phyloP scores from a whole-genome alignment of 2,797 vertebrate genomes.

The Tapirus indicus region DNA sequence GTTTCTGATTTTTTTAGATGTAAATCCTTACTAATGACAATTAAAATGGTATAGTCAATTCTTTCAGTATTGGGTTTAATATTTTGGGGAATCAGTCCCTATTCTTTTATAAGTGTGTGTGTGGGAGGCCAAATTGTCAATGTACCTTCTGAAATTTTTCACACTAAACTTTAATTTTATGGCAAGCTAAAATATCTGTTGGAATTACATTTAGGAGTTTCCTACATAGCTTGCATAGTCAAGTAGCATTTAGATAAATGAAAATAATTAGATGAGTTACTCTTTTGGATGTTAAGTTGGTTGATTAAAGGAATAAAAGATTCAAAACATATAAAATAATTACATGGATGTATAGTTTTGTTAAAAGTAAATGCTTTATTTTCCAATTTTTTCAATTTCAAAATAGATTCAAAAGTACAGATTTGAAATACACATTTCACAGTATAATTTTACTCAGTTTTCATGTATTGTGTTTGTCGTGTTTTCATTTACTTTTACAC shows the following conservation, averaged over 20 bases:
- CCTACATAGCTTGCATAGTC: background rate
- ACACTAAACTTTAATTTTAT: conserved; percentile 19
- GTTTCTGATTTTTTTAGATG: conserved; percentile 30
- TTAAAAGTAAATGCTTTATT: conserved; percentile 44
- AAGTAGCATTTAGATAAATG: conserved; percentile 33
- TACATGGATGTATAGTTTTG: background rate
- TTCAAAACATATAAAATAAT: background rate
- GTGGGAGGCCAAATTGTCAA: background rate
- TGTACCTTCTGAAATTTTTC: background rate
- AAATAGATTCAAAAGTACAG: background rate
- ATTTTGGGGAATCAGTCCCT: background rate
- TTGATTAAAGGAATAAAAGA: conserved; percentile 24
- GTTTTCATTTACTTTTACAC: conserved; percentile 61
- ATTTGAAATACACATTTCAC: background rate
- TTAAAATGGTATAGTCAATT: conserved; percentile 38
- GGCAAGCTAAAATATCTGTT: conserved; percentile 26
- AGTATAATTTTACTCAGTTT: background rate
- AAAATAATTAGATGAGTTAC: conserved; percentile 34
- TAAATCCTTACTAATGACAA: conserved; percentile 1
- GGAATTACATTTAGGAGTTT: conserved; percentile 54
- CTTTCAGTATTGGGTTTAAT: background rate
- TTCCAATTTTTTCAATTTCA: background rate
- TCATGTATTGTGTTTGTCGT: background rate
- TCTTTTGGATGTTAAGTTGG: background rate
- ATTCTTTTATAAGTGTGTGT: background rate